phyloP scores from a whole-genome alignment of 2,797 vertebrate species.

The Propithecus deckenii region DNA sequence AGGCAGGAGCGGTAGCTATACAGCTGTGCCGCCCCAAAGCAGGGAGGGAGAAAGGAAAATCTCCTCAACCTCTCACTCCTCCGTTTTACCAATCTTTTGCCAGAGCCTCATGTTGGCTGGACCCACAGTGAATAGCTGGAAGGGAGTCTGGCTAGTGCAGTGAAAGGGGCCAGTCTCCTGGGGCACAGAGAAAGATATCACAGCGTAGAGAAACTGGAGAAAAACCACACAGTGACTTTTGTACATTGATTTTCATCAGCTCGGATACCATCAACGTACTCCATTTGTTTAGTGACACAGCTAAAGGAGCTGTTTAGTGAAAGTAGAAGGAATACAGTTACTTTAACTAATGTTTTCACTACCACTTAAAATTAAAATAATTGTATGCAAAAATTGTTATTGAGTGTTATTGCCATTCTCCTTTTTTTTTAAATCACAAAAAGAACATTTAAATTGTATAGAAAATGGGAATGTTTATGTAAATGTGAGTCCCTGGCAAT shows the following conservation, averaged over 20 bases:
- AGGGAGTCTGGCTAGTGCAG: not conserved
- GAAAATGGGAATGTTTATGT: not conserved
- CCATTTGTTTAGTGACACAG: not conserved
- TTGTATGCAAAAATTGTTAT: constrained; percentile 5
- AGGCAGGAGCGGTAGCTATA: not conserved
- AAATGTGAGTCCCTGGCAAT: not conserved
- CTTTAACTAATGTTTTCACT: not conserved
- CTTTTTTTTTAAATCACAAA: not conserved
- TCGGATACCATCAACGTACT: not conserved
- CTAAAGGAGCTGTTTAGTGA: not conserved
- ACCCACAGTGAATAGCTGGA: accelerated
- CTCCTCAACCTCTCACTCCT: not conserved
- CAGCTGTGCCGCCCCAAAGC: not conserved
- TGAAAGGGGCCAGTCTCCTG: not conserved
- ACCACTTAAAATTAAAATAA: constrained; percentile 16
- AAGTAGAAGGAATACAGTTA: not conserved
- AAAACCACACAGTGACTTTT: not conserved
- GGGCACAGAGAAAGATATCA: not conserved
- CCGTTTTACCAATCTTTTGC: not conserved
- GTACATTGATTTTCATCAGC: not conserved
- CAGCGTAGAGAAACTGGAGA: not conserved
- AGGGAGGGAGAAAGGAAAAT: not conserved
- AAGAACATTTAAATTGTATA: constrained; percentile 15
- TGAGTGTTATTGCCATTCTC: not conserved
- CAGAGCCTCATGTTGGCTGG: not conserved